Conservation (phyloP, 2,797 vertebrate species). For the Apogon talboti region DNA sequence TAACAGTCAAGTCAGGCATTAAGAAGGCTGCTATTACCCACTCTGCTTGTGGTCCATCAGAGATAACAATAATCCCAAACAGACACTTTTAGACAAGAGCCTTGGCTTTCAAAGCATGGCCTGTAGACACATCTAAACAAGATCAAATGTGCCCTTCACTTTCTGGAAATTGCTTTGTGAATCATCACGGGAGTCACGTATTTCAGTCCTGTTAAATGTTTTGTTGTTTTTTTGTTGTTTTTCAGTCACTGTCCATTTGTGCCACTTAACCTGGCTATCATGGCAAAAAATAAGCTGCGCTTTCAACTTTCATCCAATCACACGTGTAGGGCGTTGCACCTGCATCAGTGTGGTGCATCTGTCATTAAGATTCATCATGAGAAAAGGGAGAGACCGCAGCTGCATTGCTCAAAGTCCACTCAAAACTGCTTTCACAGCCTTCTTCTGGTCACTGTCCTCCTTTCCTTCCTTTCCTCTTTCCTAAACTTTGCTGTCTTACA, state of each 20-base stretch:
- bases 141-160: conserved; percentile 69
- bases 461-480: conserved; percentile 14
- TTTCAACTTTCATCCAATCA: conserved; percentile 29
- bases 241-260: conserved; percentile 31
- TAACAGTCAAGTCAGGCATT: conserved; percentile 47
- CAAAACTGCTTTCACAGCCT: conserved; percentile 29
- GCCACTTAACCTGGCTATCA: conserved; percentile 19
- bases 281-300: conserved; percentile 25
- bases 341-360: conserved; percentile 40
- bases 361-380: conserved; percentile 38
- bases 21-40: conserved; percentile 50
- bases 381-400: conserved; percentile 20
- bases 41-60: conserved; percentile 61
- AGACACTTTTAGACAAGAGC: conserved; percentile 63
- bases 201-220: conserved; percentile 32
- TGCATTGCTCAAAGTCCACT: conserved; percentile 13
- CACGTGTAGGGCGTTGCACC: conserved; percentile 21
- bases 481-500: conserved; percentile 30
- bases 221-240: neutral
- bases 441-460: neutral
- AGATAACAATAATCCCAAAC: conserved; percentile 65
- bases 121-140: conserved; percentile 59
- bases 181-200: conserved; percentile 46
- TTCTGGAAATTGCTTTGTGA: conserved; percentile 52
- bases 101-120: conserved; percentile 50